Percentiles rank a stretch among this genome's conserved stretches.
These are phyloP conservation scores for Bryconaethiops microstoma DNA, from an alignment of 2,797 vertebrate species.

Conservation along the genomic window DNA sequence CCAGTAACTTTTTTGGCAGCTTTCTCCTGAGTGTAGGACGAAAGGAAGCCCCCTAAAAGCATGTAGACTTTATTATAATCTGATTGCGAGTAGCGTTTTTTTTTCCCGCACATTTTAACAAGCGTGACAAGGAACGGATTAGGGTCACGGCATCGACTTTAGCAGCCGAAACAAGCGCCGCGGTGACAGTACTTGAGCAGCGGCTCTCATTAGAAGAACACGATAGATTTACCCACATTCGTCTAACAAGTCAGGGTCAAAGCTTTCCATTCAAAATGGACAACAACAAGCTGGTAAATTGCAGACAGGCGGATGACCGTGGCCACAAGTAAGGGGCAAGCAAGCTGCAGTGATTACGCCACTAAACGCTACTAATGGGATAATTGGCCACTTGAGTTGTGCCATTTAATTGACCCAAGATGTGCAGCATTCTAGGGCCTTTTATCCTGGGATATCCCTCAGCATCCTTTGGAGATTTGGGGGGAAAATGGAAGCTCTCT, in stretches of 20 bases:
- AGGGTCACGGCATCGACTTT: neutral
- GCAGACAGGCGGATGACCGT: neutral
- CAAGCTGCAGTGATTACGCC: conserved; percentile 68
- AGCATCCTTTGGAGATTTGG: neutral
- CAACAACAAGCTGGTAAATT: neutral
- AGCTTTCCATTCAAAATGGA: conserved; percentile 2
- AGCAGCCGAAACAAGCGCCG: neutral
- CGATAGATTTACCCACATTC: conserved; percentile 7
- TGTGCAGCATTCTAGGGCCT: conserved; percentile 62
- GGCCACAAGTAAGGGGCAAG: conserved; percentile 46
- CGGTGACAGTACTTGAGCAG: conserved; percentile 3
- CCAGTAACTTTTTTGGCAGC: neutral
- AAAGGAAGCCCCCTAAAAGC: neutral
- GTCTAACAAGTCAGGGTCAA: neutral
- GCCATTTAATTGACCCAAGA: conserved; percentile 69
- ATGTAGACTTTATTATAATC: neutral
- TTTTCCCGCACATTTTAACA: neutral
- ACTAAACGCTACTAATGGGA: conserved; percentile 72
- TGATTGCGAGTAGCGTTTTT: neutral
- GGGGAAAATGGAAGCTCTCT: neutral
- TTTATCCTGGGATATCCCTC: conserved; percentile 11
- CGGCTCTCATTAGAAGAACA: conserved; percentile 5
- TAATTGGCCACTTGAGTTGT: conserved; percentile 68
- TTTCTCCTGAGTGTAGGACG: neutral
- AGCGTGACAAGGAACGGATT: conserved; percentile 1